Percentiles rank a stretch among this genome's conserved stretches.
These are phyloP conservation scores for Aeoliscus strigatus DNA, from an alignment of 2,797 vertebrate genomes.

Conservation along the genomic window DNA sequence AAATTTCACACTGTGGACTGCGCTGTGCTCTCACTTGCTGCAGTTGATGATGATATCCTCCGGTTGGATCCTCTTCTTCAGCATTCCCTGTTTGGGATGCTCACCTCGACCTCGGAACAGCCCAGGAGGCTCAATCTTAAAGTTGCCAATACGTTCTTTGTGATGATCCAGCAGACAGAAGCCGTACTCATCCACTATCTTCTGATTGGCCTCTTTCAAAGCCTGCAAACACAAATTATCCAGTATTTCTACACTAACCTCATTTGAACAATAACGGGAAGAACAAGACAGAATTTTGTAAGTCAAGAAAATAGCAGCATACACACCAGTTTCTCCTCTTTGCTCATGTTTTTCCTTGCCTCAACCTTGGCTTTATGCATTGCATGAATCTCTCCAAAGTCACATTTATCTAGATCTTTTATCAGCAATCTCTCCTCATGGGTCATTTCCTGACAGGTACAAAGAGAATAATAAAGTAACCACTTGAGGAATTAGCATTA, in stretches of 20 bases:
- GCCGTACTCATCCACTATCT: constrained; percentile 69
- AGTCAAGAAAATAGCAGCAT: background rate
- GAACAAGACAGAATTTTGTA: no score
- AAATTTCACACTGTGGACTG: no score
- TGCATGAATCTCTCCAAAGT: constrained; percentile 72
- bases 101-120: constrained; percentile 71
- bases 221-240: no score
- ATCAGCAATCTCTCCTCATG: constrained; percentile 69
- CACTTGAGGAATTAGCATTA: no score
- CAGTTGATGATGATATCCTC: constrained; percentile 75
- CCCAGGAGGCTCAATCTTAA: constrained; percentile 70
- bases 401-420: constrained; percentile 71
- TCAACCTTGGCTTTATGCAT: constrained; percentile 76
- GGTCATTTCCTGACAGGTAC: constrained; percentile 69
- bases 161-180: constrained; percentile 72
- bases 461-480: constrained; percentile 1
- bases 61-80: constrained; percentile 74
- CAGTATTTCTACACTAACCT: no score
- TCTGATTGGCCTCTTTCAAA: constrained; percentile 71
- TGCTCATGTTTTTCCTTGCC: constrained; percentile 67
- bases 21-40: constrained; percentile 63
- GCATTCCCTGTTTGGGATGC: constrained; percentile 75
- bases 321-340: constrained; percentile 76
- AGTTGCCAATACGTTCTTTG: constrained; percentile 71
- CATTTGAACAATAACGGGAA: background rate